Percentiles rank a stretch among this genome's conserved stretches.
Evolutionary conservation across 1,140 invertebrate species (phyloP).

Genomic region (Drosophila chauvacae): DNA sequence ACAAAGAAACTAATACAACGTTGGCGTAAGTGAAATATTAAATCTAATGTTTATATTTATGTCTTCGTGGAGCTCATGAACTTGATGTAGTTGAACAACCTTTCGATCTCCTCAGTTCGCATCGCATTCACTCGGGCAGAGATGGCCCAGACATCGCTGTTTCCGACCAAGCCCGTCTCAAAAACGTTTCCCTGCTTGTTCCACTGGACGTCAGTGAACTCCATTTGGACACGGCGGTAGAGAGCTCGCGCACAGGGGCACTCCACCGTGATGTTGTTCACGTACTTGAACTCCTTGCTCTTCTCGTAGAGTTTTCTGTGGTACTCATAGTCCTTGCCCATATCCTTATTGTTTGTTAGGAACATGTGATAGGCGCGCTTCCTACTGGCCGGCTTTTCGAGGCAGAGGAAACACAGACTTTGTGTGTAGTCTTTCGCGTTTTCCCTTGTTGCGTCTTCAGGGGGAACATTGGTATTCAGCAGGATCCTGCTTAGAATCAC

Average conservation of each 20-base stretch:
- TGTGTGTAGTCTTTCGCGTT: not conserved
- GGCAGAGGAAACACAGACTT: slow-evolving; percentile 34
- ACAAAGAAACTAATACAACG: slow-evolving; percentile 25
- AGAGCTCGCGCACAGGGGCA: slow-evolving; percentile 23
- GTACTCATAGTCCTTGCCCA: slow-evolving; percentile 7
- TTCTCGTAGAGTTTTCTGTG: slow-evolving; percentile 29
- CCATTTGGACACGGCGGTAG: slow-evolving; percentile 16
- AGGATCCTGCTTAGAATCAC: slow-evolving; percentile 31
- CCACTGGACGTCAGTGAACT: slow-evolving; percentile 32
- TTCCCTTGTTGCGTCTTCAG: not conserved
- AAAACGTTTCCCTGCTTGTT: slow-evolving; percentile 52
- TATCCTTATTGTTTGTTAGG: not conserved
- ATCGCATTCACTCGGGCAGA: not conserved
- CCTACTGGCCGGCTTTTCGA: slow-evolving; percentile 16
- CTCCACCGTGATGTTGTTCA: slow-evolving; percentile 29
- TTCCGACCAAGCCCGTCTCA: slow-evolving; percentile 9
- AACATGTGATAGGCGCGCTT: slow-evolving; percentile 45
- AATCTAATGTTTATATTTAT: slow-evolving; percentile 7
- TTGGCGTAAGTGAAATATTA: slow-evolving; percentile 14
- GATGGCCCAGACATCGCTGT: slow-evolving; percentile 5
- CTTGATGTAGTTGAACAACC: slow-evolving; percentile 38
- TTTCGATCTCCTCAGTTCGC: slow-evolving; percentile 1
- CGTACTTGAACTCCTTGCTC: slow-evolving; percentile 6
- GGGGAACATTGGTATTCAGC: slow-evolving; percentile 15
- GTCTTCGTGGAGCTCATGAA: slow-evolving; percentile 25